A percentile compares a stretch with the other conserved stretches of the same genome.
These are phyloP conservation scores for Centropristis striata DNA, from an alignment of 2,113 vertebrate species.

Conservation along the genomic window DNA sequence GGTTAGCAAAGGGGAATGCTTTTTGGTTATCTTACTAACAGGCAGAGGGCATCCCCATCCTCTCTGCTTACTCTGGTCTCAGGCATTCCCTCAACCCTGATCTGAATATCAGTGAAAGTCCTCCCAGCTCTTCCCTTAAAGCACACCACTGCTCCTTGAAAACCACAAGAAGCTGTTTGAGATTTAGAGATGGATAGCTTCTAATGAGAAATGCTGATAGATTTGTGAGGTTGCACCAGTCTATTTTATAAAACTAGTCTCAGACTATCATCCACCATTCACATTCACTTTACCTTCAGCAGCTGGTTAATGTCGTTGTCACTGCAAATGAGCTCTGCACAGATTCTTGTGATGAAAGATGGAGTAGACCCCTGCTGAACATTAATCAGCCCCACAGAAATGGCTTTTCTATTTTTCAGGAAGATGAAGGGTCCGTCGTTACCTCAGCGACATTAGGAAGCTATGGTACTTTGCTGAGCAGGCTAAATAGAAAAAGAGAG, in stretches of 20 bases:
- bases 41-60: too few species aligned
- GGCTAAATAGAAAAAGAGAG: neutral
- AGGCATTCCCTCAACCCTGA: neutral
- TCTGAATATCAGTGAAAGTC: neutral
- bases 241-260: neutral
- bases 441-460: neutral
- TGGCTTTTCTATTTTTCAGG: neutral
- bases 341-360: neutral
- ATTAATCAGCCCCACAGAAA: neutral
- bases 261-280: neutral
- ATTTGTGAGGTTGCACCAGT: neutral
- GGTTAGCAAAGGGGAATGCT: too few species aligned
- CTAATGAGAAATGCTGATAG: neutral
- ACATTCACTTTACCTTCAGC: neutral
- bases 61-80: neutral
- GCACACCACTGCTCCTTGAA: neutral
- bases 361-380: neutral
- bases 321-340: neutral
- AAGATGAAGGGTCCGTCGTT: neutral
- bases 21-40: too few species aligned
- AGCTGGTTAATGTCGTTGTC: neutral
- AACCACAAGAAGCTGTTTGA: neutral
- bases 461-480: neutral
- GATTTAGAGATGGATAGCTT: neutral
- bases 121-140: neutral